phyloP scores from a whole-genome alignment of 2,797 vertebrate genomes.

The Scyliorhinus canicula region DNA sequence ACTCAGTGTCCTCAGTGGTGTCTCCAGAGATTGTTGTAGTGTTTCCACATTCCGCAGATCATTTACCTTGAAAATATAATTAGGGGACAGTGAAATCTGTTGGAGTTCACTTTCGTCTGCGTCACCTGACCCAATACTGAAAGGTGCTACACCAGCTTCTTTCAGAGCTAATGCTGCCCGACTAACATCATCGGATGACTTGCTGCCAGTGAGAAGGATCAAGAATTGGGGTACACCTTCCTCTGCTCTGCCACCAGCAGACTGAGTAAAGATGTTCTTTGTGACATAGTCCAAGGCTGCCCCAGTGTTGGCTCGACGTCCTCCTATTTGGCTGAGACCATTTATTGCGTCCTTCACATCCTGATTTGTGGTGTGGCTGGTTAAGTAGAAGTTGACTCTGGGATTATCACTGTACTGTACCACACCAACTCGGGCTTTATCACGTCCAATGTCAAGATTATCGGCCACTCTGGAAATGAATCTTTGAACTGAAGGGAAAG shows the following conservation, averaged over 20 bases:
- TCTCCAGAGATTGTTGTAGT: not conserved
- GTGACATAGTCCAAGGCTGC: slow-evolving; percentile 41
- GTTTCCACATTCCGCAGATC: slow-evolving; percentile 20
- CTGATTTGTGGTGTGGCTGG: slow-evolving; percentile 64
- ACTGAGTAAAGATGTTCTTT: slow-evolving; percentile 37
- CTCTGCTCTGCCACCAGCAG: slow-evolving; percentile 40
- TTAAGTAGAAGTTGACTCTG: slow-evolving; percentile 80
- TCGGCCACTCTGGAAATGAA: slow-evolving; percentile 77
- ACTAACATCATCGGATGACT: slow-evolving; percentile 31
- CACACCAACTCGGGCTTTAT: slow-evolving; percentile 78
- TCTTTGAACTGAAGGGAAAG: slow-evolving; percentile 74
- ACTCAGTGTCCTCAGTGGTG: not conserved
- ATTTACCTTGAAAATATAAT: slow-evolving; percentile 70
- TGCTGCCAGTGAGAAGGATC: slow-evolving; percentile 40
- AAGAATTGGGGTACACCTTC: slow-evolving; percentile 41
- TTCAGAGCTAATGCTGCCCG: slow-evolving; percentile 29
- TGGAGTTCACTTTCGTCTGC: slow-evolving; percentile 39
- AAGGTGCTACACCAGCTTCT: slow-evolving; percentile 17
- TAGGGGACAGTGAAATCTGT: slow-evolving; percentile 78
- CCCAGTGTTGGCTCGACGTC: slow-evolving; percentile 34
- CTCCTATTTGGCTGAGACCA: slow-evolving; percentile 58
- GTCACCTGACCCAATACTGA: slow-evolving; percentile 33
- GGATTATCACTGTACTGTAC: slow-evolving; percentile 82
- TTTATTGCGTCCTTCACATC: slow-evolving; percentile 70
- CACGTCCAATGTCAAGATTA: slow-evolving; percentile 73